Conservation (phyloP, 2,888 invertebrate genomes). For the Xylophagus ater region DNA sequence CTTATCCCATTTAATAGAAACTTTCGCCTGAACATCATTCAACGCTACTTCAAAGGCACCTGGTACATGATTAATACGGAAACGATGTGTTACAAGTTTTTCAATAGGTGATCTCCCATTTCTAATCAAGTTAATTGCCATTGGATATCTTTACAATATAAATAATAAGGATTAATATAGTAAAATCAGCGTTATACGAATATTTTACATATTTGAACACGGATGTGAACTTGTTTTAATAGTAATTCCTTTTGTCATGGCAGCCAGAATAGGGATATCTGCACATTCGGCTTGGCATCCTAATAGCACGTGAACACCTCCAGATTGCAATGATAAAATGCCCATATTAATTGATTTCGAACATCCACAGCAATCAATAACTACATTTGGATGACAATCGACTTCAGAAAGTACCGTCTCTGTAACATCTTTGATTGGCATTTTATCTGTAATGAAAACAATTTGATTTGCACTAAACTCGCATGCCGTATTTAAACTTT, state of each 20-base stretch:
- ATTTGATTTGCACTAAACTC: slow-evolving; percentile 18
- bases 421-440: slow-evolving; percentile 20
- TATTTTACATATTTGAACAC: slow-evolving; percentile 31
- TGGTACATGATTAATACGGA: too few relatives aligned
- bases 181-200: too few relatives aligned
- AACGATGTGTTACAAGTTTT: too few relatives aligned
- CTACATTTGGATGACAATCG: slow-evolving; percentile 26
- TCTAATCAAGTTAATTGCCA: too few relatives aligned
- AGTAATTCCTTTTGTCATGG: slow-evolving; percentile 30
- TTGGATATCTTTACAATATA: too few relatives aligned
- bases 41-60: too few relatives aligned
- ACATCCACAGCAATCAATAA: slow-evolving; percentile 28
- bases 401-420: slow-evolving; percentile 22
- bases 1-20: too few relatives aligned
- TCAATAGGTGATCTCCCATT: too few relatives aligned
- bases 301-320: slow-evolving; percentile 26
- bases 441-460: slow-evolving; percentile 19
- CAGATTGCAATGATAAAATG: slow-evolving; percentile 27
- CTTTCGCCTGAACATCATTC: too few relatives aligned
- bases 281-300: slow-evolving; percentile 30
- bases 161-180: too few relatives aligned
- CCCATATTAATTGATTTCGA: slow-evolving; percentile 29
- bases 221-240: slow-evolving; percentile 29
- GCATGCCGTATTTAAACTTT: too few relatives aligned
- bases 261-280: slow-evolving; percentile 28